Evolutionary conservation across 1,140 invertebrate species (phyloP).

Genomic region (Listronotus bonariensis): DNA sequence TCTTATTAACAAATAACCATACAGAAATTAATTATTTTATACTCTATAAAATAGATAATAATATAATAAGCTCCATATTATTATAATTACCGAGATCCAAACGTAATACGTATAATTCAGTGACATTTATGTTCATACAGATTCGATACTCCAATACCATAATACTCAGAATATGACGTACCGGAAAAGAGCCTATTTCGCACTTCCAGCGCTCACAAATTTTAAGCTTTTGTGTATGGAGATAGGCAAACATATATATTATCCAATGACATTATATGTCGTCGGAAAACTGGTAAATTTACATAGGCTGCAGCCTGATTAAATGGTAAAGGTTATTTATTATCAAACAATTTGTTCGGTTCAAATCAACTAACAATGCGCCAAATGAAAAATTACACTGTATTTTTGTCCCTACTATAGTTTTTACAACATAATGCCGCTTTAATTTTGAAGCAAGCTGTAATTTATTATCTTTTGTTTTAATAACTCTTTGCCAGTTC

Average conservation of each 20-base stretch:
- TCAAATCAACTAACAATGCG: constrained; percentile 6
- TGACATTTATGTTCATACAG: constrained; percentile 8
- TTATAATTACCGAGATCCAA: constrained; percentile 7
- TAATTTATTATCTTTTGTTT: background rate
- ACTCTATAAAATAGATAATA: too few species aligned
- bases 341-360: constrained; percentile 29
- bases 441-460: too few species aligned
- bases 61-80: constrained; percentile 14
- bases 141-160: constrained; percentile 24
- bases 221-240: constrained; percentile 20
- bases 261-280: constrained; percentile 26
- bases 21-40: too few species aligned
- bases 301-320: constrained; percentile 33
- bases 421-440: too few species aligned
- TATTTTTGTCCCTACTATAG: too few species aligned
- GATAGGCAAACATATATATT: constrained; percentile 32
- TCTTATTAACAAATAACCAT: too few species aligned
- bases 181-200: constrained; percentile 17
- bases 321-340: constrained; percentile 40
- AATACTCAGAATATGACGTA: constrained; percentile 22
- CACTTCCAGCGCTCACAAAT: constrained; percentile 18
- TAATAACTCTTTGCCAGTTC: background rate
- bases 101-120: constrained; percentile 15
- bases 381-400: too few species aligned
- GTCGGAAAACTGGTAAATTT: constrained; percentile 30